A percentile compares a stretch with the other conserved stretches of the same genome.
Evolutionary conservation across 1,140 invertebrate species (phyloP).

Genomic region (Agrilus planipennis): DNA sequence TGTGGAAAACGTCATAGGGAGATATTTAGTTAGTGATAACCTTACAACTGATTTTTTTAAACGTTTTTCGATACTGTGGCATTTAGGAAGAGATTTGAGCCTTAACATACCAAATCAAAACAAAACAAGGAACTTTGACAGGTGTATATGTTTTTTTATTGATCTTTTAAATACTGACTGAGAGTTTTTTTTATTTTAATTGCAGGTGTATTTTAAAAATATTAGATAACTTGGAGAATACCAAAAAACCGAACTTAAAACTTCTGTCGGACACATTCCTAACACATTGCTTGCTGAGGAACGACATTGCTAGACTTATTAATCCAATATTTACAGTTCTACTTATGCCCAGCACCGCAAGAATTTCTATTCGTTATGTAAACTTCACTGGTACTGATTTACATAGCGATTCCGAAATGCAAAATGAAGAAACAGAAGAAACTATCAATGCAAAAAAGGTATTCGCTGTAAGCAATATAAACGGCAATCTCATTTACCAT

Average conservation of each 20-base stretch:
- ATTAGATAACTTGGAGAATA: slow-evolving; percentile 61
- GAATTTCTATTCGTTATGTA: slow-evolving; percentile 76
- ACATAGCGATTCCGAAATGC: slow-evolving; percentile 29
- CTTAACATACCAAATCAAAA: slow-evolving; percentile 31
- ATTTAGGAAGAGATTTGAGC: slow-evolving; percentile 58
- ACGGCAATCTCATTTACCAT: slow-evolving; percentile 78
- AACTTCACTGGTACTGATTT: slow-evolving; percentile 59
- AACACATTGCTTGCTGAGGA: slow-evolving; percentile 57
- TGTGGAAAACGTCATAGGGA: slow-evolving; percentile 59
- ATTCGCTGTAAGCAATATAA: slow-evolving; percentile 75
- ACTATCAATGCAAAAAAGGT: slow-evolving; percentile 48
- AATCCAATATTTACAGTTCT: slow-evolving; percentile 70
- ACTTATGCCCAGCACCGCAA: slow-evolving; percentile 67
- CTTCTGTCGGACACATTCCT: slow-evolving; percentile 61
- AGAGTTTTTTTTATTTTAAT: slow-evolving; percentile 12
- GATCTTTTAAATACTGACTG: neutral
- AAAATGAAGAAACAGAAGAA: slow-evolving; percentile 32
- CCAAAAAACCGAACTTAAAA: slow-evolving; percentile 55
- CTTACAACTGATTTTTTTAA: slow-evolving; percentile 53
- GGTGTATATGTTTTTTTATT: slow-evolving; percentile 26
- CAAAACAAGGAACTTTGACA: slow-evolving; percentile 41
- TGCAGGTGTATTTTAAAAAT: slow-evolving; percentile 60
- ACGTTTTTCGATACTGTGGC: slow-evolving; percentile 68
- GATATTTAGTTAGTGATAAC: slow-evolving; percentile 36
- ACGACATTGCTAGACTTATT: slow-evolving; percentile 65